phyloP scores from a whole-genome alignment of 2,888 invertebrate species.

The Sinhomidia bicolor region DNA sequence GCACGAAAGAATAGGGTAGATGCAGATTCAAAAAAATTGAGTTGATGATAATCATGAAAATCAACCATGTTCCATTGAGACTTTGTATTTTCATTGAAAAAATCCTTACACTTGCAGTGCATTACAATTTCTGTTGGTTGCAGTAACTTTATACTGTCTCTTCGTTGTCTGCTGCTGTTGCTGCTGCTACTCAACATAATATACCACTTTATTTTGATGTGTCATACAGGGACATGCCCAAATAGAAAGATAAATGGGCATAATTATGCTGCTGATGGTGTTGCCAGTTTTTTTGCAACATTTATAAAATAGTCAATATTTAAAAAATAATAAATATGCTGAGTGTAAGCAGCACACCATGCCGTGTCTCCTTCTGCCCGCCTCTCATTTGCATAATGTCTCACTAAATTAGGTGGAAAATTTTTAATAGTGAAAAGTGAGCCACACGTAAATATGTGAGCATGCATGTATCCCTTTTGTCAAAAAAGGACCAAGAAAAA shows the following conservation, averaged over 20 bases:
- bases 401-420: constrained; percentile 29
- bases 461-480: background rate
- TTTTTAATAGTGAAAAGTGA: constrained; percentile 25
- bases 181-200: background rate
- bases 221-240: constrained; percentile 25
- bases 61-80: no score
- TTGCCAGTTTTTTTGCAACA: background rate
- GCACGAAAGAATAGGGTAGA: constrained; percentile 27
- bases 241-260: constrained; percentile 28
- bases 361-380: constrained; percentile 10
- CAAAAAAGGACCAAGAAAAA: background rate
- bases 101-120: no score
- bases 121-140: no score
- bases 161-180: background rate
- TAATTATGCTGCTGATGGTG: constrained; percentile 30
- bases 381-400: constrained; percentile 27
- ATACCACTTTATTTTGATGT: background rate
- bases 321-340: background rate
- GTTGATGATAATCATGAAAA: no score
- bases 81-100: no score
- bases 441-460: background rate
- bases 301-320: no score
- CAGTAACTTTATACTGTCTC: no score
- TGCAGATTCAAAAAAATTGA: no score
- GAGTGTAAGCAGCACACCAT: constrained; percentile 5